Evolutionary conservation across 1,140 invertebrate species (phyloP), one percentile per base, ranked within the genome.

Genomic region (Macrocentrus cingulum): DNA sequence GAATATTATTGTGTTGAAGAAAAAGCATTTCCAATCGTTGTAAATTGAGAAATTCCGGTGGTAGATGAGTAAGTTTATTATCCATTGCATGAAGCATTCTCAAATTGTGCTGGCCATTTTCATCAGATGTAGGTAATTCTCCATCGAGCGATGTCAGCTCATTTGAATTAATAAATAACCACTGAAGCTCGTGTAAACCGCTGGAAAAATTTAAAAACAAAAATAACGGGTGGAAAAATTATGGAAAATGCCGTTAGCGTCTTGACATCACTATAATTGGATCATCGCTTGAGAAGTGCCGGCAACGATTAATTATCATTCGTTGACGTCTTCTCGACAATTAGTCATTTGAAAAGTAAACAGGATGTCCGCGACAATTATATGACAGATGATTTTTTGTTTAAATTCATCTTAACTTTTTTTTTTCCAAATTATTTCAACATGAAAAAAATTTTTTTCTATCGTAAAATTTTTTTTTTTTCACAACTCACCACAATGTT

Each of bases 111-210:
- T 5, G 25, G 9, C 9, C 4, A 5, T 29, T 9, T 5, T 29
- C 25, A 29, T 85, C 79, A 80, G 80, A 70, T 55, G 72, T 76
- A 7, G 90, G 90, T 57, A 92, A 69, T 75, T 92, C 87, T 19
- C 85, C 85, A 15, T 92, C 89, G 56, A 92, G 76, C 9, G 84
- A 82, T 46, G 84, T 84, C 23, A 92, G 76, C 44, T 87, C 81
- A 69, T 92, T 92, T 15, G 84, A 81, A 69, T 91, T 91, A 20
- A 91, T 84, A 50, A 91, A 86, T 32, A 92, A 80, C 85, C 89
- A 91, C 66, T 89, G 84, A 11, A 92, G 74, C 50, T 88, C 82
- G 60, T 85, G 83, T 23, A 91, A 68, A 50, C 88, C 84, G 54
- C 82, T 84, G 67, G 23, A 69, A 72, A 36, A 39, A 22, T 11